These are phyloP conservation scores for Solea solea DNA, from an alignment of 2,113 vertebrate species.

Conservation along the genomic window DNA sequence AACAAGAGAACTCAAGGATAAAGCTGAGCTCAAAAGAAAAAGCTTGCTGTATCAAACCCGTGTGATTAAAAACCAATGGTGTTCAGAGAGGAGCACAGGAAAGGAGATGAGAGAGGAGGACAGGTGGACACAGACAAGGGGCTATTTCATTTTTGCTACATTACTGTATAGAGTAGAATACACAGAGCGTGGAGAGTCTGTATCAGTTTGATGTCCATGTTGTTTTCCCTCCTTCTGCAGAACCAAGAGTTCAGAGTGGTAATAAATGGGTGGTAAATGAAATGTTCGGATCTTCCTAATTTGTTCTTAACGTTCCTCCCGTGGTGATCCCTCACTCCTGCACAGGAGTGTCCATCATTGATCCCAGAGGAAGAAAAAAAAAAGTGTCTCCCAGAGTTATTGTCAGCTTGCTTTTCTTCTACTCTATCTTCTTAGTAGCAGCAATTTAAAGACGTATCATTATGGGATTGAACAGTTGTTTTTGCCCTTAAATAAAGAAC, in stretches of 20 bases:
- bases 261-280: conserved; percentile 42
- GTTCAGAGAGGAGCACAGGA: conserved; percentile 36
- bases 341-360: conserved; percentile 44
- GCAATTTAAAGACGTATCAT: conserved; percentile 68
- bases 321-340: conserved; percentile 39
- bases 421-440: conserved; percentile 72
- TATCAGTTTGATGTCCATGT: conserved; percentile 28
- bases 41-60: conserved; percentile 55
- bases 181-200: conserved; percentile 39
- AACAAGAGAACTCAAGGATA: conserved; percentile 50
- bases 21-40: conserved; percentile 51
- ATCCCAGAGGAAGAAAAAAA: conserved; percentile 52
- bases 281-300: conserved; percentile 43
- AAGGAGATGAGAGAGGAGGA: conserved; percentile 30
- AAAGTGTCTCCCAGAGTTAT: conserved; percentile 66
- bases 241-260: conserved; percentile 37
- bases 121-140: conserved; percentile 12
- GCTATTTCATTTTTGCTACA: conserved; percentile 74
- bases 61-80: conserved; percentile 47
- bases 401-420: conserved; percentile 50
- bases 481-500: conserved; percentile 67
- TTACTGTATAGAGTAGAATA: conserved; percentile 58
- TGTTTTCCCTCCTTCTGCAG: conserved; percentile 23
- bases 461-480: conserved; percentile 47
- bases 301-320: conserved; percentile 28